Evolutionary conservation across 2,888 invertebrate genomes (phyloP).

Genomic region (Gastrophysa polygoni): DNA sequence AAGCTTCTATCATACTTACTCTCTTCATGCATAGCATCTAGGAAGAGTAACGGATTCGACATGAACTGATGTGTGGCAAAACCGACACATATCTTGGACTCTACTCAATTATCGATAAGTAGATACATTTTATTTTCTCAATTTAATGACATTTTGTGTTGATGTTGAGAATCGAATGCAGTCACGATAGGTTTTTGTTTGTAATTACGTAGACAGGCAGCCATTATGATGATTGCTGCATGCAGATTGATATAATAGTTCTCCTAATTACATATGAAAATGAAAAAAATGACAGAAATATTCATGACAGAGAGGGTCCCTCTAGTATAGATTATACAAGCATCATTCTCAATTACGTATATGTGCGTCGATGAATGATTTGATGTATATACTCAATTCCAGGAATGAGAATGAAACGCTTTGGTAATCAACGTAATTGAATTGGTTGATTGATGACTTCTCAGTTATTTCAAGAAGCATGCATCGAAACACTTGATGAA

Average conservation of each 20-base stretch:
- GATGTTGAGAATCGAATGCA: conserved; percentile 52
- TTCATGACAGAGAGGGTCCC: conserved; percentile 24
- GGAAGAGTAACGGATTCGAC: no score
- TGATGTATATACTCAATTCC: no score
- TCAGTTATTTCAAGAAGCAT: neutral
- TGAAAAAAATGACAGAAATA: conserved; percentile 38
- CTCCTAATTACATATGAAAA: conserved; percentile 40
- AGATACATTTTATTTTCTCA: conserved; percentile 23
- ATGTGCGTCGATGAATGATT: no score
- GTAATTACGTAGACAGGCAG: conserved; percentile 49
- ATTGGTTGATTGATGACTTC: neutral
- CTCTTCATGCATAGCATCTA: no score
- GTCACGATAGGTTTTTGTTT: conserved; percentile 56
- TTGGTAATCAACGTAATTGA: no score
- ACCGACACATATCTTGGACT: conserved; percentile 12
- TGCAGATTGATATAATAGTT: conserved; percentile 51
- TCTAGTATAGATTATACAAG: conserved; percentile 1
- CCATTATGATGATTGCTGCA: conserved; percentile 53
- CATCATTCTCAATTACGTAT: neutral
- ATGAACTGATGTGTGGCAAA: neutral
- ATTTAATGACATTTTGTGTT: conserved; percentile 40
- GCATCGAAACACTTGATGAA: no score
- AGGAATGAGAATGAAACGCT: no score
- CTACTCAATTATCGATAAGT: conserved; percentile 14
- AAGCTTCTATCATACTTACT: no score